Evolutionary conservation across 2,113 vertebrate species (phyloP), one percentile per base, ranked within the genome.

Genomic region (Micromys minutus): DNA sequence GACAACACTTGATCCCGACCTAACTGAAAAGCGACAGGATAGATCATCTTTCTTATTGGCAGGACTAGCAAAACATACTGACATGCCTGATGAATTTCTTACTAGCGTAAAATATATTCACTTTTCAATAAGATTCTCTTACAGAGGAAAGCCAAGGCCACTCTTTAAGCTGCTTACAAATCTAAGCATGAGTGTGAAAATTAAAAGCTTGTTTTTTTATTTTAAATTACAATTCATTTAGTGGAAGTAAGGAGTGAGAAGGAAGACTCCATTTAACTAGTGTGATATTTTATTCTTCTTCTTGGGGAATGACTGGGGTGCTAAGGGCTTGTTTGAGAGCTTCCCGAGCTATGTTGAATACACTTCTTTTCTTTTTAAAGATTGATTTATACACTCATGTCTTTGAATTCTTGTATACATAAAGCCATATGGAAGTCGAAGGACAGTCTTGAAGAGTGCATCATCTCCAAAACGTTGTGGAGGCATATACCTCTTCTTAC

Each of bases 11-110:
- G 88, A 39, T 16, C 19, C 42, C 92, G 74, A 12, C 22, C 12
- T 96, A 79, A 89, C 0, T 47, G 31, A 47, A 94, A 84, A 94
- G 81, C 71, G 72, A 91, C 42, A 36, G 45, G 47, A 65, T 77
- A 90, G 50, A 90, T 89, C 26, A 92, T 92, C n/a, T 69, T 90
- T 65, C 39, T 94, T 94, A 57, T 94, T 95, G 90, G 84, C 55
- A 95, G 50, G n/a, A 83, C 42, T 79, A 69, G 34, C n/a, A 24
- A 80, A 95, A 63, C 84, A 95, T 45, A 57, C 87, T 93, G 92
- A 39, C 59, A 94, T 65, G 39, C 39, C 52, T 92, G 11, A 86
- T 69, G 81, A 97, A 7, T 87, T 95, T 67, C 59, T 85, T 89
- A 93, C 47, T 45, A 87, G 74, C 86, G 55, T 42, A 92, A 75